Base-by-base conservation (phyloP, 2,888 invertebrate genomes). In the Eristalinus sepulchralis region DNA sequence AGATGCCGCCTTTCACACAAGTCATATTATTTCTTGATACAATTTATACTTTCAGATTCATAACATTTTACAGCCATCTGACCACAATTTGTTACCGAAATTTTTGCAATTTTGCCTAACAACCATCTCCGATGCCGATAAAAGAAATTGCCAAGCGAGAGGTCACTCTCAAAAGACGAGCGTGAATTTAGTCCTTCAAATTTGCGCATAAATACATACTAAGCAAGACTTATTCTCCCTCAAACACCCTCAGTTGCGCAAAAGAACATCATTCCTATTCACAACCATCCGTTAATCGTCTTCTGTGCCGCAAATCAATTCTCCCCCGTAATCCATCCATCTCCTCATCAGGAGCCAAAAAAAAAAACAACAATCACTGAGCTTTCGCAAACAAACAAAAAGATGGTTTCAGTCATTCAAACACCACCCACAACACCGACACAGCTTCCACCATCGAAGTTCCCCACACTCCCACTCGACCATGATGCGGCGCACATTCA, bases 391-490 rank as follows among this genome's bases (percentile, higher is more conserved):
- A 2, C 27, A 5, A 27, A n/a, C 13, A 47, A 47, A 13, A 47
- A 47, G 2, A 8, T 47, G 47, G 47, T 17, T n/a, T 47, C 17
- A n/a, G 47, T 17, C 47, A 17, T 47, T 17, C 17, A 47, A 47
- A 17, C 24, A 57, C 57, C 57, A 57, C 57, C 57, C 57, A 24
- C 57, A 27, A 24, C 47, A 17, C 47, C 17, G 47, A 13, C 22
- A 57, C 57, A 57, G 57, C 57, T 13, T 57, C 57, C 57, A 57
- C 57, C 17, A 47, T 47, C 11, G 57, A 57, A 24, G 24, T 13
- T 11, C 24, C 47, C 33, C 83, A 80, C 83, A 47, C 34, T 17
- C 24, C 39, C 8, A 53, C 31, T 34, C 34, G 11, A 36, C 67
- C 73, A 36, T 60, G 60, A 47, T 47, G 33, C 27, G 57, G 36